phyloP scores from a whole-genome alignment of 2,113 vertebrate species.

The Dunckerocampus dactyliophorus region DNA sequence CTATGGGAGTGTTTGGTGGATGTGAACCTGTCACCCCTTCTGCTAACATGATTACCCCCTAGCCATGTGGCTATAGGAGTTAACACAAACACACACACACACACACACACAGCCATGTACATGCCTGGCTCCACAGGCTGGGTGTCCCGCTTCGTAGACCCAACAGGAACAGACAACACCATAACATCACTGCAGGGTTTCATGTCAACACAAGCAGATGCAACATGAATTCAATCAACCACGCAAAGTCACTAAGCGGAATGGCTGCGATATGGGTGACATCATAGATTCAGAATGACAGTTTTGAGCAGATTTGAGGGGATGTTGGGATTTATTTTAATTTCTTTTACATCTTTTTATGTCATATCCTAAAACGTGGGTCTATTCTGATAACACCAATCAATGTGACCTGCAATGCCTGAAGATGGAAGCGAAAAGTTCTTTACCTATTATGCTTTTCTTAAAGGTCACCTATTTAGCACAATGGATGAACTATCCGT shows the following conservation, averaged over 20 bases:
- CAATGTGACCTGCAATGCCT: neutral
- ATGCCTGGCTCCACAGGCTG: slow-evolving; percentile 23
- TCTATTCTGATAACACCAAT: neutral
- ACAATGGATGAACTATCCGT: no score
- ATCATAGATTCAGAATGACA: slow-evolving; percentile 15
- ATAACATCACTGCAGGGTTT: slow-evolving; percentile 62
- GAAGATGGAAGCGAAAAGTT: no score
- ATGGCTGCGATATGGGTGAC: slow-evolving; percentile 33
- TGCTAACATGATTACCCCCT: slow-evolving; percentile 54
- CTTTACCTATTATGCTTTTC: no score
- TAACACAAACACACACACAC: slow-evolving; percentile 16
- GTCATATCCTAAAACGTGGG: neutral
- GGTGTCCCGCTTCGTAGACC: slow-evolving; percentile 41
- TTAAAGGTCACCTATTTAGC: no score
- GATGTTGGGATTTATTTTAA: neutral
- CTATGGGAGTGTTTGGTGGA: slow-evolving; percentile 37
- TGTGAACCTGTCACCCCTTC: slow-evolving; percentile 57
- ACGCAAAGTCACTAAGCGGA: slow-evolving; percentile 46
- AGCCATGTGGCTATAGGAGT: slow-evolving; percentile 54
- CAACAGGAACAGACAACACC: slow-evolving; percentile 58
- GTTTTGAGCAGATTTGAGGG: neutral
- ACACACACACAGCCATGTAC: slow-evolving; percentile 17
- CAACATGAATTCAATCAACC: slow-evolving; percentile 64
- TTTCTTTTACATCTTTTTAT: neutral
- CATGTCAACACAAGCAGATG: slow-evolving; percentile 65